phyloP scores from a whole-genome alignment of 2,797 vertebrate genomes.

The Gallinago stenura region DNA sequence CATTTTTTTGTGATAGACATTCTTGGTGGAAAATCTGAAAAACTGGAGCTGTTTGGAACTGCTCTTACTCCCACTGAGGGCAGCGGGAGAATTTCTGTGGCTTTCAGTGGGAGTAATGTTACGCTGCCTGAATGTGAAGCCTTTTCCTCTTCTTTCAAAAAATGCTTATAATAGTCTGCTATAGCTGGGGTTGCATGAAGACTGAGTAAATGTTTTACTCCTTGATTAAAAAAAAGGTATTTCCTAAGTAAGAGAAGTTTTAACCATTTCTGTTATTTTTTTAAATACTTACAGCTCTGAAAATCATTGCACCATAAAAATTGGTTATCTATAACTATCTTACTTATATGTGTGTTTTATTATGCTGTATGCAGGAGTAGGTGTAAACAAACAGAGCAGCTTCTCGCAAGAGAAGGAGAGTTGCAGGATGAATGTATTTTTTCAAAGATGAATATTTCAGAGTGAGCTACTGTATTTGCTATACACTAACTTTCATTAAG shows the following conservation, averaged over 20 bases:
- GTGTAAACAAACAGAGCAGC: not conserved
- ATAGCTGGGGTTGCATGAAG: not conserved
- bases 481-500: not conserved
- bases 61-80: conserved; percentile 1
- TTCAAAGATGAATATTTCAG: not conserved
- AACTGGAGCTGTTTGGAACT: not conserved
- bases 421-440: not conserved
- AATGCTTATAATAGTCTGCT: not conserved
- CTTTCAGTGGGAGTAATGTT: conserved; percentile 14
- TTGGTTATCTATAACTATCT: not conserved
- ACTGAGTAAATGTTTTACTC: not conserved
- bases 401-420: not conserved
- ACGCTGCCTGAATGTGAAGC: not conserved
- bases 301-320: not conserved
- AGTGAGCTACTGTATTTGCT: not conserved
- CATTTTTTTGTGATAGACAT: not conserved
- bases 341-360: not conserved
- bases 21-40: not conserved
- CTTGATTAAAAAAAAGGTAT: not conserved
- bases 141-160: not conserved
- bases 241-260: not conserved
- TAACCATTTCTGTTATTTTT: not conserved
- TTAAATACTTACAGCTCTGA: not conserved
- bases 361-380: not conserved
- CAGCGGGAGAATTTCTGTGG: conserved; percentile 49